Conservation (phyloP, 1,140 invertebrate species). For the Holotrichia oblita region DNA sequence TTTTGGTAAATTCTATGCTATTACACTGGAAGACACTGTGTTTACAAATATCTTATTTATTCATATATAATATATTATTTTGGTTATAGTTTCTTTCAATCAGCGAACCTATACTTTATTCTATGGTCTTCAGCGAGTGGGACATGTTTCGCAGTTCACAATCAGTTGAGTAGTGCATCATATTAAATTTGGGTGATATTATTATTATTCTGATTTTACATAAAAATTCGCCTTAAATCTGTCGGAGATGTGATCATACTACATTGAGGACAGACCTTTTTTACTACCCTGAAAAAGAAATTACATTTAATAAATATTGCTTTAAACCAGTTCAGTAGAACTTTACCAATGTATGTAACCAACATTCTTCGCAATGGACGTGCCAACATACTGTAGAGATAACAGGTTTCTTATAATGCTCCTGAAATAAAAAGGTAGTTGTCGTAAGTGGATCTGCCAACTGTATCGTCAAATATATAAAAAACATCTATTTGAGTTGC, state of each 20-base stretch:
- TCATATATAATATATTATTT: neutral
- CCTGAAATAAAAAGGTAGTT: conserved; percentile 52
- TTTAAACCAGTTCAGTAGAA: neutral
- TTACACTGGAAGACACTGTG: conserved; percentile 30
- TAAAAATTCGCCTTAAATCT: conserved; percentile 78
- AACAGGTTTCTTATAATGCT: conserved; percentile 75
- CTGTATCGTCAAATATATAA: too few relatives aligned
- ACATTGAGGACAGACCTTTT: conserved; percentile 85
- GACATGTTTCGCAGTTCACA: neutral
- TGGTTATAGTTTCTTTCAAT: neutral
- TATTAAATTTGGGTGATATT: conserved; percentile 1
- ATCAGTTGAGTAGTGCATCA: neutral
- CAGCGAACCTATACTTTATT: neutral
- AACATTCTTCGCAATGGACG: conserved; percentile 84
- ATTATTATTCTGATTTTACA: conserved; percentile 64
- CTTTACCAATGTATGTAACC: conserved; percentile 75
- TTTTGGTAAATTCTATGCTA: conserved; percentile 12
- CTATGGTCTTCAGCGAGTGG: neutral
- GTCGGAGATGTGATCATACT: conserved; percentile 82
- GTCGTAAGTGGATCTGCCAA: too few relatives aligned
- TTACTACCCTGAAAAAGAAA: conserved; percentile 67
- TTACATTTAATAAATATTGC: conserved; percentile 35
- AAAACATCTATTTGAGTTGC: too few relatives aligned
- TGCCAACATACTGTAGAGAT: conserved; percentile 86
- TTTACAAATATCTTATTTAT: conserved; percentile 28